Evolutionary conservation across 1,140 invertebrate genomes (phyloP).

Genomic region (Araneus ventricosus): DNA sequence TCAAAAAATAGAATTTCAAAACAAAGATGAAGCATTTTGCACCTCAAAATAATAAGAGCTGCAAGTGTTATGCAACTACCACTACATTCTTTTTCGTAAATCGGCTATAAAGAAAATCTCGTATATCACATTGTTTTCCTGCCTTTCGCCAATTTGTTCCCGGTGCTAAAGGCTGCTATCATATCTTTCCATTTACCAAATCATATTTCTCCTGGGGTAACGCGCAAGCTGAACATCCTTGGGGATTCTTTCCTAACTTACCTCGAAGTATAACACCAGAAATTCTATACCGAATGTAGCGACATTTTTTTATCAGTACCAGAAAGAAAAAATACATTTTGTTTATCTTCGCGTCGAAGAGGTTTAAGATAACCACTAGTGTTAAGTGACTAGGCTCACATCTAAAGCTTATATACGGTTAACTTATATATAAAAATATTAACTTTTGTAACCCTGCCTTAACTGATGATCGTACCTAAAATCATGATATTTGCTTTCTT

Average conservation of each 20-base stretch:
- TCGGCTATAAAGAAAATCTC: neutral
- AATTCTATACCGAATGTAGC: neutral
- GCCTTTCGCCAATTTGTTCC: conserved; percentile 10
- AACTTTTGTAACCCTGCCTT: no score
- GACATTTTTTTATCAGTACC: neutral
- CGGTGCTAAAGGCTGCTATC: neutral
- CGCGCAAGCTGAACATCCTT: conserved; percentile 7
- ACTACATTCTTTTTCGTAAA: neutral
- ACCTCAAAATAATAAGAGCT: no score
- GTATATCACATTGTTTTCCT: neutral
- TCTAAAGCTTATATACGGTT: neutral
- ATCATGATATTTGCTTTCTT: no score
- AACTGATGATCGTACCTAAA: no score
- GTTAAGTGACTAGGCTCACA: neutral
- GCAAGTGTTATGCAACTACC: no score
- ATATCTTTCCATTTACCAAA: conserved; percentile 55
- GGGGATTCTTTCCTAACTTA: neutral
- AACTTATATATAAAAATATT: no score
- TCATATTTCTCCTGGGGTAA: conserved; percentile 20
- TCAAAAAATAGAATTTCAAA: no score
- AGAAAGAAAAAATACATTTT: conserved; percentile 26
- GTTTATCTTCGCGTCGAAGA: neutral
- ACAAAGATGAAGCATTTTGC: no score
- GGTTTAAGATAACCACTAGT: neutral
- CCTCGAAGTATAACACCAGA: neutral